Evolutionary conservation across 2,113 vertebrate genomes (phyloP).

Genomic region (Callithrix jacchus): DNA sequence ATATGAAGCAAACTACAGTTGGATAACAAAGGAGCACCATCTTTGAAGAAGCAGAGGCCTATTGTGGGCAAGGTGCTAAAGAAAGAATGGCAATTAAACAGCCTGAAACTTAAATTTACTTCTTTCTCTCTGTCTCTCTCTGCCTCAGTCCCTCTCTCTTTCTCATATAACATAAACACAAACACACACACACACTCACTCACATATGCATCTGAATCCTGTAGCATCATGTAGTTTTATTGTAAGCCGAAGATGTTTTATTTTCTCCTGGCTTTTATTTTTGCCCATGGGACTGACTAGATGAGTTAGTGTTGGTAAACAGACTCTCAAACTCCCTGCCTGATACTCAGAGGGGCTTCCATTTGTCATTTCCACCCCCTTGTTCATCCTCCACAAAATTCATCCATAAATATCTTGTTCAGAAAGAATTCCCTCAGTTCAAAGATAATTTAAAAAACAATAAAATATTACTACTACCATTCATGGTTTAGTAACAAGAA

Average conservation of each 20-base stretch:
- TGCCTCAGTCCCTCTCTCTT: background rate
- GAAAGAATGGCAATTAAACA: background rate
- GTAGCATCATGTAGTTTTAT: background rate
- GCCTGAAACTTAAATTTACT: background rate
- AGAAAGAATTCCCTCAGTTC: background rate
- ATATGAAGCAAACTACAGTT: background rate
- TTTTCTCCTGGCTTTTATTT: background rate
- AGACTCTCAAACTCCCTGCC: background rate
- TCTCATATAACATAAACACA: background rate
- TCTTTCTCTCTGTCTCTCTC: rapidly evolving
- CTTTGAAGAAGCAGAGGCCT: background rate
- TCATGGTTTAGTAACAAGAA: background rate
- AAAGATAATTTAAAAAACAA: background rate
- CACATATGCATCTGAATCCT: background rate
- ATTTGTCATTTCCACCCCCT: background rate
- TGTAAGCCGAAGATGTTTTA: background rate
- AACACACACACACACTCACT: too few species aligned
- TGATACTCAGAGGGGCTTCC: background rate
- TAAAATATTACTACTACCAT: background rate
- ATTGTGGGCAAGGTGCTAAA: too few species aligned
- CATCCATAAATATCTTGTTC: background rate
- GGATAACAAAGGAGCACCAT: background rate
- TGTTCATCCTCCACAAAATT: background rate
- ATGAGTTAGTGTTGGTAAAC: background rate
- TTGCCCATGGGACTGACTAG: background rate